Evolutionary conservation across 2,888 invertebrate genomes (phyloP).

Genomic region (Melieria omissa): DNA sequence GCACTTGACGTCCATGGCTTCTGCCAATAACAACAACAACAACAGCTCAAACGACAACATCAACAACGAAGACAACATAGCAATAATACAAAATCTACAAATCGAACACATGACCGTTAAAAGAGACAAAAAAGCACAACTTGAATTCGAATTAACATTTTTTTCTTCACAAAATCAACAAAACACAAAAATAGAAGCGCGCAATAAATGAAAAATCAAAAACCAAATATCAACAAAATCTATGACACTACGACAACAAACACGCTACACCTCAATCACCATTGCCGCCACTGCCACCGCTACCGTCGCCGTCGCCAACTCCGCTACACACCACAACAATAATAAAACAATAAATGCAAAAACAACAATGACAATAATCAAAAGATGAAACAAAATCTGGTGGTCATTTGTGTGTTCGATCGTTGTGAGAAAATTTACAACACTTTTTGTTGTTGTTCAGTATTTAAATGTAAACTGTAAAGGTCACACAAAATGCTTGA

Average conservation of each 20-base stretch:
- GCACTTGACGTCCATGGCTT: slow-evolving; percentile 46
- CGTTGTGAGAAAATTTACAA: slow-evolving; percentile 3
- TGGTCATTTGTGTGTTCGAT: background rate
- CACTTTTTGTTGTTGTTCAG: background rate
- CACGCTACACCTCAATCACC: too few species aligned
- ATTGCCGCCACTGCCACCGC: too few species aligned
- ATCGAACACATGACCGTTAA: slow-evolving; percentile 12
- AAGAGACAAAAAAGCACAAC: background rate
- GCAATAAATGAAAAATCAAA: too few species aligned
- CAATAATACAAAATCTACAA: slow-evolving; percentile 1
- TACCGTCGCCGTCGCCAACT: too few species aligned
- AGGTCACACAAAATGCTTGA: slow-evolving; percentile 2
- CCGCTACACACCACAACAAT: background rate
- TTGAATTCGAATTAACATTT: slow-evolving; percentile 15
- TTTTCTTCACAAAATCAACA: slow-evolving; percentile 8
- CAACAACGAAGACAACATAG: background rate
- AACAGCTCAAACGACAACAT: background rate
- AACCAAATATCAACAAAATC: too few species aligned
- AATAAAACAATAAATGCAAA: background rate
- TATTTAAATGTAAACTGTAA: slow-evolving; percentile 11
- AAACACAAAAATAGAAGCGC: slow-evolving; percentile 6
- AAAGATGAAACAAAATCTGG: slow-evolving; percentile 4
- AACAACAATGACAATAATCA: background rate
- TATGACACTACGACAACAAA: too few species aligned
- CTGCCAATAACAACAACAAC: slow-evolving; percentile 8